Conservation (phyloP, 2,797 vertebrate genomes). For the Meda fulgida region DNA sequence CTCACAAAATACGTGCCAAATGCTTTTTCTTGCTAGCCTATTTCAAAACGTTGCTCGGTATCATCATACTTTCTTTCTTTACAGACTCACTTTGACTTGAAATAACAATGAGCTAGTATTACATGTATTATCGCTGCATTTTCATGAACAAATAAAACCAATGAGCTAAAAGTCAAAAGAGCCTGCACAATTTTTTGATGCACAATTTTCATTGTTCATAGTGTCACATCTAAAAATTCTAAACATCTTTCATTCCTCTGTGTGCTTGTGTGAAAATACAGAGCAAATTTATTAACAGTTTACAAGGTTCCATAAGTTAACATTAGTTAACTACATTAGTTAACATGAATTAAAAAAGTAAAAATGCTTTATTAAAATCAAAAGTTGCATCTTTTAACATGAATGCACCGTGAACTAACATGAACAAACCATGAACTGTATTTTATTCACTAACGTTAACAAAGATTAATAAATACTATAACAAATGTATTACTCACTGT, state of each 20-base stretch:
- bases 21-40: neutral
- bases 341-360: neutral
- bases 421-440: neutral
- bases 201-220: neutral
- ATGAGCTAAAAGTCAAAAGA: neutral
- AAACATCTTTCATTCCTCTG: conserved; percentile 1
- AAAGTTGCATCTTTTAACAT: neutral
- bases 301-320: neutral
- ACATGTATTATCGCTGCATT: neutral
- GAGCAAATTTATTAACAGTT: neutral
- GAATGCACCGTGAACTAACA: neutral
- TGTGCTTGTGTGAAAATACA: conserved; percentile 22
- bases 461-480: neutral
- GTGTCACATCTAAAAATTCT: neutral
- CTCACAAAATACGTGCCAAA: conserved; percentile 24
- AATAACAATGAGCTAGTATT: neutral
- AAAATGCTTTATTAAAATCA: neutral
- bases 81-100: neutral
- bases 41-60: neutral
- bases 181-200: neutral
- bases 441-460: neutral
- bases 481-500: neutral
- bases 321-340: neutral
- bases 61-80: neutral
- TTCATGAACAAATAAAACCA: conserved; percentile 3